Evolutionary conservation across 2,113 vertebrate species (phyloP).

Genomic region (Podarcis raffonei): DNA sequence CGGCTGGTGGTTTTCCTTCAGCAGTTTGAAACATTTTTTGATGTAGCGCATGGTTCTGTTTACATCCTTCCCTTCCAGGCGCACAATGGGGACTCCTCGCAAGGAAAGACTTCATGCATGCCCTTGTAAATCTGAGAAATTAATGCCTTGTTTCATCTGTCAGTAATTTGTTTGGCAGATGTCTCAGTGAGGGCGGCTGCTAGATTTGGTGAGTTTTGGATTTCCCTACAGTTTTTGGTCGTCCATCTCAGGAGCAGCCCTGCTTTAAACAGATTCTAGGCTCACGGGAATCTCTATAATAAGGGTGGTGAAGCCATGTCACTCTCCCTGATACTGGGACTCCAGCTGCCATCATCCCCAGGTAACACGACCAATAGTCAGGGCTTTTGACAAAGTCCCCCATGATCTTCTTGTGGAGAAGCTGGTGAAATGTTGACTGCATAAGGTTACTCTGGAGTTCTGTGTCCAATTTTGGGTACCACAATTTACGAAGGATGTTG

Average conservation of each 20-base stretch:
- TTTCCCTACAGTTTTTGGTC: background rate
- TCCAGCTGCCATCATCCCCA: background rate
- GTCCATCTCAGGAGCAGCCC: background rate
- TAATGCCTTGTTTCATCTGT: background rate
- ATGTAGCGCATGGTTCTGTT: background rate
- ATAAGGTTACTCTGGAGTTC: too few species aligned
- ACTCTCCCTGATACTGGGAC: background rate
- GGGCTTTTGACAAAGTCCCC: too few species aligned
- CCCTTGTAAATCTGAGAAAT: background rate
- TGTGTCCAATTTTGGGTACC: too few species aligned
- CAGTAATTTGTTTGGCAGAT: background rate
- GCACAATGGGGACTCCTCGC: background rate
- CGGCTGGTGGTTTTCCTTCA: background rate
- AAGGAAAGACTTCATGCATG: background rate
- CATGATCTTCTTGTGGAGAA: too few species aligned
- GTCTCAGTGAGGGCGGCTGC: background rate
- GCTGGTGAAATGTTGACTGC: too few species aligned
- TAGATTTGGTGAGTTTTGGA: background rate
- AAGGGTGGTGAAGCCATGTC: too few species aligned
- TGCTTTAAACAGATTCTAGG: background rate
- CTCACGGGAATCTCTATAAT: background rate
- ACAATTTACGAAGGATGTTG: too few species aligned
- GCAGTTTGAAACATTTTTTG: background rate
- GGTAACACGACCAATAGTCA: background rate
- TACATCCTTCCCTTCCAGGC: background rate